Base-by-base conservation (phyloP, 2,113 vertebrate species). In the Mustela nigripes region DNA sequence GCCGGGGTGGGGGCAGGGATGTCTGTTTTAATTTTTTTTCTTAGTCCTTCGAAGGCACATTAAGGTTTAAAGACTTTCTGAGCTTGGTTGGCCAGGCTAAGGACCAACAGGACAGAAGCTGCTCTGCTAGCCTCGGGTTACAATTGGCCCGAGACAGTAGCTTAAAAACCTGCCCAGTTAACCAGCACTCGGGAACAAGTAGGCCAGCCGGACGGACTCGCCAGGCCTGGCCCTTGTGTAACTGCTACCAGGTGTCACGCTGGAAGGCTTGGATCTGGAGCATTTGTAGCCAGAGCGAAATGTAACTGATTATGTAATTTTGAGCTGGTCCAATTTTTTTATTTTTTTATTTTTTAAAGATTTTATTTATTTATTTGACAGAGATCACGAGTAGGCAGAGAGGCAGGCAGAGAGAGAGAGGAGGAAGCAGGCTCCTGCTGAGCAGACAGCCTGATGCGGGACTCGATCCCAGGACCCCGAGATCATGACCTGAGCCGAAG, bases 321-420 rank as follows among this genome's bases (percentile, higher is more conserved):
- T 95, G 65, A 94, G 18, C 88, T 65, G 63, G 84, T 95, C 81
- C 93, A 95, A 6, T 53, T 98, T 97, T 97, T 97, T 85, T 50
- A 94, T 53, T 98, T 97, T 97, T 97, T 85, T 50, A 94, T 53
- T 98, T 97, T 97, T 97, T 85, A n/a, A n/a, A n/a, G n/a, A n/a
- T n/a, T n/a, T n/a, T n/a, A n/a, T n/a, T n/a, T n/a, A n/a, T n/a
- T n/a, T n/a, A n/a, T n/a, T n/a, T n/a, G n/a, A n/a, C n/a, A n/a
- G n/a, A n/a, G n/a, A n/a, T n/a, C n/a, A n/a, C n/a, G n/a, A n/a
- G n/a, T n/a, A n/a, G n/a, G n/a, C n/a, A n/a, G n/a, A n/a, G n/a
- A n/a, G n/a, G n/a, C n/a, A n/a, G n/a, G n/a, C n/a, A n/a, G n/a
- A n/a, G n/a, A n/a, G n/a, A n/a, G n/a, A n/a, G n/a, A n/a, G n/a